Percentiles rank a stretch among this genome's conserved stretches.
phyloP scores from a whole-genome alignment of 1,140 invertebrate genomes.

The Sarcophaga peregrina region DNA sequence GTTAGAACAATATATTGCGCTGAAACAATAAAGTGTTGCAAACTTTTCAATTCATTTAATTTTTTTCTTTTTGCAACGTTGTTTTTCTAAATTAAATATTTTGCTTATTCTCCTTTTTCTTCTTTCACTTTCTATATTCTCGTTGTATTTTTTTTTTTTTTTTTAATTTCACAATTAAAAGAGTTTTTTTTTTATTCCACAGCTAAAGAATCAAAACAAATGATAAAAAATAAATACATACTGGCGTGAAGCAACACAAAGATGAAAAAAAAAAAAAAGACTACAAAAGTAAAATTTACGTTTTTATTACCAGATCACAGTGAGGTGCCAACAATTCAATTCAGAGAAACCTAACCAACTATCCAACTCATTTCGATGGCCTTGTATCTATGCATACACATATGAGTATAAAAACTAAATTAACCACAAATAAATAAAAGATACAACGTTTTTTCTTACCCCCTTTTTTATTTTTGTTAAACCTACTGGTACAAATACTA shows the following conservation, averaged over 20 bases:
- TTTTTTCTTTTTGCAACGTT: not conserved
- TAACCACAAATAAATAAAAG: not conserved
- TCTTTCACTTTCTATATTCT: not conserved
- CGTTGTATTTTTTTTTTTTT: too few species aligned
- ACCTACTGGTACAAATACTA: not conserved
- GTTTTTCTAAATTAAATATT: not conserved
- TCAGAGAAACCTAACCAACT: not conserved
- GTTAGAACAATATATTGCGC: too few species aligned
- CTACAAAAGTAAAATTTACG: not conserved
- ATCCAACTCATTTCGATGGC: not conserved
- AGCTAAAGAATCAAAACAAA: too few species aligned
- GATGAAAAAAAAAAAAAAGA: not conserved
- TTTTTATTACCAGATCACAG: not conserved
- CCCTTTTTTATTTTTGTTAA: too few species aligned
- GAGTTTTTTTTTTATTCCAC: too few species aligned
- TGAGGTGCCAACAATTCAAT: not conserved
- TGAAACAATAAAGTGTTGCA: not conserved
- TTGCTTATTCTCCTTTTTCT: not conserved
- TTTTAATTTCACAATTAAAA: too few species aligned
- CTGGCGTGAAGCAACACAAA: not conserved
- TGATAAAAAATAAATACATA: not conserved
- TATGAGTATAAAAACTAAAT: too few species aligned
- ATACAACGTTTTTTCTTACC: slow-evolving; percentile 6
- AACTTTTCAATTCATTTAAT: not conserved
- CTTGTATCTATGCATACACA: too few species aligned